These are phyloP conservation scores for Bothrops jararaca DNA, from an alignment of 2,113 vertebrate species.

Conservation along the genomic window DNA sequence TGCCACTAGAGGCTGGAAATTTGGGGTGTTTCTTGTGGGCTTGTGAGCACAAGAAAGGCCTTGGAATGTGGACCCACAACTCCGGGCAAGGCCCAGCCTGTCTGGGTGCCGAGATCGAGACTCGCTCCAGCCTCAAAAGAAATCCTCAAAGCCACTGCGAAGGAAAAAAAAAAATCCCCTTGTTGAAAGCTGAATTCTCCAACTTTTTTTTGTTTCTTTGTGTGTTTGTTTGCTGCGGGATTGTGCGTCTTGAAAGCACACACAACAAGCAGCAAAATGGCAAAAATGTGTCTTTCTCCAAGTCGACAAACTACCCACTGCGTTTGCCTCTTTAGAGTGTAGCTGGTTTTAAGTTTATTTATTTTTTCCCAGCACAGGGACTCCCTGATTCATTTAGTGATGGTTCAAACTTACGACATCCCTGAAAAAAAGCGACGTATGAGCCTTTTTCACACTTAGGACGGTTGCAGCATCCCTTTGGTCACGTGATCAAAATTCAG, in stretches of 20 bases:
- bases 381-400: no score
- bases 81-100: not conserved
- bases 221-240: not conserved
- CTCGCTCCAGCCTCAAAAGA: not conserved
- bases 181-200: not conserved
- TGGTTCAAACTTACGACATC: no score
- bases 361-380: no score
- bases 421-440: no score
- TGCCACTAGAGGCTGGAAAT: not conserved
- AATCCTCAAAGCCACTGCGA: not conserved
- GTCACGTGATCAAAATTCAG: no score
- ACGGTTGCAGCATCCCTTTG: no score
- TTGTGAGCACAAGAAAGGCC: not conserved
- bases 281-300: not conserved
- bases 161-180: no score
- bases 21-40: not conserved
- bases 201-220: not conserved
- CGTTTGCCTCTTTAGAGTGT: not conserved
- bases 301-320: not conserved
- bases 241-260: not conserved
- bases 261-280: not conserved
- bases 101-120: not conserved
- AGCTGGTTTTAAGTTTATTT: no score
- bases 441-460: not conserved
- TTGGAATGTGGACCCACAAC: not conserved